Evolutionary conservation across 2,888 invertebrate genomes (phyloP).

Genomic region (Drosophila phalerata): DNA sequence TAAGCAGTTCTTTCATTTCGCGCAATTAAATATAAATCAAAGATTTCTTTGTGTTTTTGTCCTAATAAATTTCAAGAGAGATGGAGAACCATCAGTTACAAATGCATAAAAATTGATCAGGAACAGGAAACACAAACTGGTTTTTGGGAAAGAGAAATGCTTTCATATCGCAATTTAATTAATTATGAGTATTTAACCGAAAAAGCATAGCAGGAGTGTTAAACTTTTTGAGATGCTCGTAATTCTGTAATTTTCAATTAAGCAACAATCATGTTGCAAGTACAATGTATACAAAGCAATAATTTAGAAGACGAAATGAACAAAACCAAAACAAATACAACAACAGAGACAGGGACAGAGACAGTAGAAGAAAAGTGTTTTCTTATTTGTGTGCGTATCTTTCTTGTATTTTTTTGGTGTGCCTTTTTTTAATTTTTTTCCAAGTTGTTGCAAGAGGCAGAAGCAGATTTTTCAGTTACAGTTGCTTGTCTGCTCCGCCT

Average conservation of each 20-base stretch:
- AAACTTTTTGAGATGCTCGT: slow-evolving; percentile 12
- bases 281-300: slow-evolving; percentile 44
- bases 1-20: background rate
- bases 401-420: background rate
- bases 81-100: background rate
- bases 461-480: slow-evolving; percentile 27
- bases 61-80: background rate
- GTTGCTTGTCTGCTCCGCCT: slow-evolving; percentile 56
- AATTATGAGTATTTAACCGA: slow-evolving; percentile 6
- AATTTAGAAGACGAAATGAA: slow-evolving; percentile 49
- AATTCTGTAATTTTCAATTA: slow-evolving; percentile 79
- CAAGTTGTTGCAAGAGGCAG: slow-evolving; percentile 23
- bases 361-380: slow-evolving; percentile 6
- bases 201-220: background rate
- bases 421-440: background rate
- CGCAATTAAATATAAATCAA: slow-evolving; percentile 28
- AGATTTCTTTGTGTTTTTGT: slow-evolving; percentile 12
- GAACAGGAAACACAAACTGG: background rate
- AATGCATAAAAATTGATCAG: background rate
- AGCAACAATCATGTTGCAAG: slow-evolving; percentile 67
- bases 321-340: slow-evolving; percentile 1
- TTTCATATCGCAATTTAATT: slow-evolving; percentile 16
- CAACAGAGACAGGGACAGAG: background rate
- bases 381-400: background rate
- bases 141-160: background rate